Evolutionary conservation across 2,888 invertebrate genomes (phyloP), one percentile per base, ranked within the genome.

Genomic region (Cryptops parisi): DNA sequence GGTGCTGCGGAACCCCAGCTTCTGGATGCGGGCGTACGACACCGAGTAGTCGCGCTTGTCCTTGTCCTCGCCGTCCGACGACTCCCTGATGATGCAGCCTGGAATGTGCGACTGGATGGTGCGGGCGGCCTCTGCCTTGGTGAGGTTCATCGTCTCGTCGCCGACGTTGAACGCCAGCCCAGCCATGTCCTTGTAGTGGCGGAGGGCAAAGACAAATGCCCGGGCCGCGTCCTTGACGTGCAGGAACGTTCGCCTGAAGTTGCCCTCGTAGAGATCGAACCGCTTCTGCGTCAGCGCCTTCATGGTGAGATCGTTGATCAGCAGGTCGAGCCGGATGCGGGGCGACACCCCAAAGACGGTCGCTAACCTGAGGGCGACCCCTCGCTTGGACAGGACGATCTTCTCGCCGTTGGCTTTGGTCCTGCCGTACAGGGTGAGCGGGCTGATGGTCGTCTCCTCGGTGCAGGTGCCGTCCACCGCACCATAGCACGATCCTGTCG

Each of bases 31-130:
- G 19, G 60, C 60, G 55, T 68, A 69, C 1, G 66, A 67, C 3
- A 69, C 68, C 51, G 65, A 65, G 53, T 69, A 69, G 57, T 69
- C 64, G n/a, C 69, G 51, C 55, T 68, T 68, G 55, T 69, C 69
- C 54, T 63, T 64, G 55, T 69, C 69, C 47, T 65, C 64, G 0
- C 68, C 68, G 0, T 59, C 54, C 22, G 58, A 58, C 3, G 64
- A 63, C 41, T 61, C 60, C 4, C 59, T 60, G 22, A 67, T 65
- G 2, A 57, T 57, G 53, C 66, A 66, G 2, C 57, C 58, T 2
- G 64, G 63, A 3, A 68, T 62, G 5, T 60, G 55, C 6, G 57
- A 55, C 56, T 64, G 63, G 46, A 69, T 68, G 5, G 60, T 55
- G 39, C 55, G 57, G 2, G 67, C 68, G 3, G 66, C 64, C 21